phyloP scores from a whole-genome alignment of 2,113 vertebrate species.

The Azemiops feae region DNA sequence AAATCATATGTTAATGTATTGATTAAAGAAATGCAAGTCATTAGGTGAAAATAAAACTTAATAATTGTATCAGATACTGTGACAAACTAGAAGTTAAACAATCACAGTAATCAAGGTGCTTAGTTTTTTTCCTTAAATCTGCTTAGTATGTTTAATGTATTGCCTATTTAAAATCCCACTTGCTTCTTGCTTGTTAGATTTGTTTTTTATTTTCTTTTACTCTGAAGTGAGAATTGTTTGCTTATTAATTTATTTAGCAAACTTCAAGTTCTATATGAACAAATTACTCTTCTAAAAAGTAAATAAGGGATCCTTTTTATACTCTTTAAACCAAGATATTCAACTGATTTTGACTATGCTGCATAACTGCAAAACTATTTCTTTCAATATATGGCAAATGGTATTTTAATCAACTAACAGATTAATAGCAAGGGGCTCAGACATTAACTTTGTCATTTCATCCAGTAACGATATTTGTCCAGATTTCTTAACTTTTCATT shows the following conservation, averaged over 20 bases:
- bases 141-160: constrained; percentile 32
- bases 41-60: not conserved
- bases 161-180: constrained; percentile 50
- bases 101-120: constrained; percentile 51
- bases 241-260: constrained; percentile 2
- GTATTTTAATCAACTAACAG: not conserved
- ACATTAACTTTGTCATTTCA: not conserved
- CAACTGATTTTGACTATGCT: not conserved
- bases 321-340: not conserved
- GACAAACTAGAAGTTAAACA: constrained; percentile 5
- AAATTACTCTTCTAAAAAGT: not conserved
- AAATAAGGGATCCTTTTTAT: not conserved
- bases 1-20: not conserved
- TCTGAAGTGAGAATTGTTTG: not conserved
- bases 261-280: not conserved
- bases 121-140: constrained; percentile 52
- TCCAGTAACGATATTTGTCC: not conserved
- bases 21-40: not conserved
- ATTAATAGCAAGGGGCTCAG: not conserved
- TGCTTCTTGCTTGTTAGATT: constrained; percentile 44
- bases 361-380: not conserved
- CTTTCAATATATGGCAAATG: not conserved
- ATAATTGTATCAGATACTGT: not conserved
- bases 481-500: not conserved
- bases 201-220: constrained; percentile 22